Percentiles rank a stretch among this genome's conserved stretches.
phyloP scores from a whole-genome alignment of 2,888 invertebrate species.

The Yponomeuta evonymella region DNA sequence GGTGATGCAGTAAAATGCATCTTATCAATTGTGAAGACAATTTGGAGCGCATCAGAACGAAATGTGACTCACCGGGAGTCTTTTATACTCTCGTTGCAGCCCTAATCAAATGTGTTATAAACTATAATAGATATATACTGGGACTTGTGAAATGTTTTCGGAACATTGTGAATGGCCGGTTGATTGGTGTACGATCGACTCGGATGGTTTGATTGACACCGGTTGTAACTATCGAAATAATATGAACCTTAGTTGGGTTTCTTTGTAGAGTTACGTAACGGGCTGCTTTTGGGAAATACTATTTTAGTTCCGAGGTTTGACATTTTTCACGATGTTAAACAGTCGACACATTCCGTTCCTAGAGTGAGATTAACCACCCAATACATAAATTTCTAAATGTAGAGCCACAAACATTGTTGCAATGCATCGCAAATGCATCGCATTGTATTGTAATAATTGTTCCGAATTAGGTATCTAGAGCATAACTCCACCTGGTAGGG shows the following conservation, averaged over 20 bases:
- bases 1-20: not conserved
- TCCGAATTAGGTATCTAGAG: no score
- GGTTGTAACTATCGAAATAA: not conserved
- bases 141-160: slow-evolving; percentile 5
- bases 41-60: not conserved
- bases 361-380: no score
- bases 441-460: not conserved
- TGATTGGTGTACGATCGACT: not conserved
- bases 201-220: not conserved
- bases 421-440: no score
- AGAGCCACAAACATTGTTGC: not conserved
- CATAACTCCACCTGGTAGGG: no score
- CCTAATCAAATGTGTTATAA: not conserved
- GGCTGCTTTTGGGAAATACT: not conserved
- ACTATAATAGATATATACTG: not conserved
- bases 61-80: not conserved
- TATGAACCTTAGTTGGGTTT: not conserved
- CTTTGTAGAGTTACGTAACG: not conserved
- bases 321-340: no score
- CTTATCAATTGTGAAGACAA: not conserved
- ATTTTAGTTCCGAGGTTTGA: no score
- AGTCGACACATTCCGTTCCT: no score
- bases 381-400: not conserved
- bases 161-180: not conserved
- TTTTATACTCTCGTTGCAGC: not conserved